Percentiles rank a stretch among this genome's conserved stretches.
Evolutionary conservation across 2,113 vertebrate genomes (phyloP).

Genomic region (Seriola rivoliana): DNA sequence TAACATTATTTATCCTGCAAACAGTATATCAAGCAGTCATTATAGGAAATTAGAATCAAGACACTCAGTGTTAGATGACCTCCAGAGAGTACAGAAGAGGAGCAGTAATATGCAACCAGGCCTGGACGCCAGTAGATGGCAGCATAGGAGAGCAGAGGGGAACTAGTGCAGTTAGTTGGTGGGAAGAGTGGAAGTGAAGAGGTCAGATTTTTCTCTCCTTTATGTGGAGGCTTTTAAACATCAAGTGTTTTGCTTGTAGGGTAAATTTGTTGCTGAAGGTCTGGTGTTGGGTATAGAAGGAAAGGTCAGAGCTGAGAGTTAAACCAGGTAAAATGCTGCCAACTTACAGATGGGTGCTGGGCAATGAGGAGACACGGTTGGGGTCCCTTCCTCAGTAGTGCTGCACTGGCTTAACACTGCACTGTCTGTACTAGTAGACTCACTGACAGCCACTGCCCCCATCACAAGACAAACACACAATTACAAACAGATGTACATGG

Average conservation of each 20-base stretch:
- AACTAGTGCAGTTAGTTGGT: not conserved
- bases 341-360: constrained; percentile 77
- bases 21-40: not conserved
- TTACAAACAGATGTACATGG: constrained; percentile 26
- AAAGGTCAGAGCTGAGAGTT: constrained; percentile 27
- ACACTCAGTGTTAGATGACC: not conserved
- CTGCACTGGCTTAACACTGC: constrained; percentile 76
- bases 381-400: constrained; percentile 68
- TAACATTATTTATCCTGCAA: constrained; percentile 3
- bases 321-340: constrained; percentile 23
- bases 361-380: constrained; percentile 56
- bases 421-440: constrained; percentile 73
- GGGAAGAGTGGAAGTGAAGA: not conserved
- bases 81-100: not conserved
- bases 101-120: constrained; percentile 30
- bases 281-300: not conserved
- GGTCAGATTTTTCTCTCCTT: not conserved
- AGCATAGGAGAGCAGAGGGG: constrained; percentile 44
- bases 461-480: constrained; percentile 57
- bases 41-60: not conserved
- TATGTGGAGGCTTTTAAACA: not conserved
- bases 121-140: constrained; percentile 61
- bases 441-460: constrained; percentile 60
- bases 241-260: not conserved
- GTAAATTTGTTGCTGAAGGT: not conserved